phyloP scores from a whole-genome alignment of 2,797 vertebrate genomes.

The Eremophila alpestris region DNA sequence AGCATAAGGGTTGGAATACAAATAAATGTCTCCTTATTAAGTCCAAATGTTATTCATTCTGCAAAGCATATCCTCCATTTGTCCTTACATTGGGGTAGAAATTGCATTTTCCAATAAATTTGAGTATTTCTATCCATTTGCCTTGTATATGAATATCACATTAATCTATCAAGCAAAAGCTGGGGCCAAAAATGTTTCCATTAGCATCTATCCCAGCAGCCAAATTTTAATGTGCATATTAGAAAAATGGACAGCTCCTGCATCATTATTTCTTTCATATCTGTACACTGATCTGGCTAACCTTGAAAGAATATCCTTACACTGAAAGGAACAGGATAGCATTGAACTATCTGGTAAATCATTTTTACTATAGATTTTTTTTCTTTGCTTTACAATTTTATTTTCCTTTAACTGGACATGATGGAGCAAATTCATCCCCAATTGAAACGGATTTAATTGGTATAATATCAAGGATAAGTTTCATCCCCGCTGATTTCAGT shows the following conservation, averaged over 20 bases:
- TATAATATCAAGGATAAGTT: not conserved
- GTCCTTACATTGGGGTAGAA: not conserved
- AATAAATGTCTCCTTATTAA: not conserved
- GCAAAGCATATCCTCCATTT: not conserved
- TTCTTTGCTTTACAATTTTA: not conserved
- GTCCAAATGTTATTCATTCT: not conserved
- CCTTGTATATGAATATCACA: not conserved
- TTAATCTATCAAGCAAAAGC: not conserved
- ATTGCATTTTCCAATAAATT: not conserved
- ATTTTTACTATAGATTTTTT: not conserved
- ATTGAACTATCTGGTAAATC: not conserved
- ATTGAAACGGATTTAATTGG: not conserved
- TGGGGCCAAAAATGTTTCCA: slow-evolving; percentile 25
- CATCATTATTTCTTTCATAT: not conserved
- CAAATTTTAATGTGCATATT: slow-evolving; percentile 30
- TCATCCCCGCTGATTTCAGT: not conserved
- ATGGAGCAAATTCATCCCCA: not conserved
- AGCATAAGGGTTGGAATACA: not conserved
- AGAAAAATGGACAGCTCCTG: slow-evolving; percentile 20
- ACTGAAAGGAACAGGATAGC: not conserved
- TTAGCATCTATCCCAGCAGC: slow-evolving; percentile 6
- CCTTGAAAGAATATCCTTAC: not conserved
- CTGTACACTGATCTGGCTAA: not conserved
- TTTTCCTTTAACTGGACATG: not conserved
- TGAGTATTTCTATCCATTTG: slow-evolving; percentile 13